Conservation (phyloP, 2,797 vertebrate species). For the Numenius phaeopus region DNA sequence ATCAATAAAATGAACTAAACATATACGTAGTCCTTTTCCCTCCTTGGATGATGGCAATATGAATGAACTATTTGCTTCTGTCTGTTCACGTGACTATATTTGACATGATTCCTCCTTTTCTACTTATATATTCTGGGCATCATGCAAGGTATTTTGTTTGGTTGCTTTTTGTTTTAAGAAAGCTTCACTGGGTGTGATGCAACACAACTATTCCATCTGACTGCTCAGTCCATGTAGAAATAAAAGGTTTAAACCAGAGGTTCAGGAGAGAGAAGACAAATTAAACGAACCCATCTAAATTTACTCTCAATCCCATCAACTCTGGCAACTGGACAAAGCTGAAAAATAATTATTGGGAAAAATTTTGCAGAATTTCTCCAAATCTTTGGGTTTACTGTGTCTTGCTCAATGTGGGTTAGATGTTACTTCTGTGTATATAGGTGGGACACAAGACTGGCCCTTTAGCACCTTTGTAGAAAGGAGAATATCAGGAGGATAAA, state of each 20-base stretch:
- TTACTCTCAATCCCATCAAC: not conserved
- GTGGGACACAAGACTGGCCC: not conserved
- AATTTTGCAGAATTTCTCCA: not conserved
- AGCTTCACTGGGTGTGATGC: not conserved
- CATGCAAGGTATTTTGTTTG: not conserved
- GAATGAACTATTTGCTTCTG: not conserved
- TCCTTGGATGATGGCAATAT: not conserved
- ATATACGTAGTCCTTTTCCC: not conserved
- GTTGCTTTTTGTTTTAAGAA: not conserved
- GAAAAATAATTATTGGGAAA: not conserved
- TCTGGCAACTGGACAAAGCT: not conserved
- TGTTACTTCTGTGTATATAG: accelerated
- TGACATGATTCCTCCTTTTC: not conserved
- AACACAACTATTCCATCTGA: not conserved
- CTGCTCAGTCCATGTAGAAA: not conserved
- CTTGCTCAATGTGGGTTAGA: not conserved
- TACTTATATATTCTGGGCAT: not conserved
- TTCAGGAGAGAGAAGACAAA: not conserved
- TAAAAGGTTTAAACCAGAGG: not conserved
- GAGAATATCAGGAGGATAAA: not conserved
- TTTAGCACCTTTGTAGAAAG: not conserved
- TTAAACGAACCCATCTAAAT: not conserved
- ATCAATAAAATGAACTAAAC: not conserved
- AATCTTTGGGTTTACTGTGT: not conserved
- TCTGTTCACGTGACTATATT: not conserved